These are phyloP conservation scores for Cyanistes caeruleus DNA, from an alignment of 2,113 vertebrate species.

Conservation along the genomic window DNA sequence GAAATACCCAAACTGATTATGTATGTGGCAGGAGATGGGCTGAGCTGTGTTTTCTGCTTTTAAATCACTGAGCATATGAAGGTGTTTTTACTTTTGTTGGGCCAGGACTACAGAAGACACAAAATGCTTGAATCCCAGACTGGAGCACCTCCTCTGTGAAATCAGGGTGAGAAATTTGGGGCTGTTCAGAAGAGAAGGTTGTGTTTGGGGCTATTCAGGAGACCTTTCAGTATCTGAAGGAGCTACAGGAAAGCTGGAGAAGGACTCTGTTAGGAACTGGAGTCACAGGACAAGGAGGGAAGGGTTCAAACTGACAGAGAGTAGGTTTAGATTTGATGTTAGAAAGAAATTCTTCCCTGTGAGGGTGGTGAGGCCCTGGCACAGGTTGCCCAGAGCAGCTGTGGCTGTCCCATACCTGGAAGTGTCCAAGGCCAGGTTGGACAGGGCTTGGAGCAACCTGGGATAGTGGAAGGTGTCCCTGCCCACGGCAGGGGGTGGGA, in stretches of 20 bases:
- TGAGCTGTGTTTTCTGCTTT: neutral
- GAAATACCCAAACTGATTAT: neutral
- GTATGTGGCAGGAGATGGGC: neutral
- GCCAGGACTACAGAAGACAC: neutral
- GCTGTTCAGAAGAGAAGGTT: neutral
- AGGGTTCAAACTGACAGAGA: neutral
- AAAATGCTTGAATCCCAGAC: neutral
- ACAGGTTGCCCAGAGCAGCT: neutral
- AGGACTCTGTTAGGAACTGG: neutral
- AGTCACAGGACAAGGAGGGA: neutral
- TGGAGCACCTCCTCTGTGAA: neutral
- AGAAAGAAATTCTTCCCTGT: neutral
- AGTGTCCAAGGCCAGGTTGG: neutral
- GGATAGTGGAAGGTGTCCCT: too few relatives aligned
- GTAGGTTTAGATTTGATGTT: neutral
- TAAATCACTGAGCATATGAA: neutral
- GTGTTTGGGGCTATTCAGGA: too few relatives aligned
- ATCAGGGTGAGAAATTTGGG: neutral
- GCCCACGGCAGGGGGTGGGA: rapidly evolving
- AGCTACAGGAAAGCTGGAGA: neutral
- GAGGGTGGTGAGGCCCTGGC: neutral
- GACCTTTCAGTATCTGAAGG: neutral
- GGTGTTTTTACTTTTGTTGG: neutral
- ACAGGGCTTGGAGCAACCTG: rapidly evolving
- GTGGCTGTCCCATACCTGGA: neutral